These are phyloP conservation scores for Brachyhypopomus gauderio DNA, from an alignment of 2,113 vertebrate species.

Conservation along the genomic window DNA sequence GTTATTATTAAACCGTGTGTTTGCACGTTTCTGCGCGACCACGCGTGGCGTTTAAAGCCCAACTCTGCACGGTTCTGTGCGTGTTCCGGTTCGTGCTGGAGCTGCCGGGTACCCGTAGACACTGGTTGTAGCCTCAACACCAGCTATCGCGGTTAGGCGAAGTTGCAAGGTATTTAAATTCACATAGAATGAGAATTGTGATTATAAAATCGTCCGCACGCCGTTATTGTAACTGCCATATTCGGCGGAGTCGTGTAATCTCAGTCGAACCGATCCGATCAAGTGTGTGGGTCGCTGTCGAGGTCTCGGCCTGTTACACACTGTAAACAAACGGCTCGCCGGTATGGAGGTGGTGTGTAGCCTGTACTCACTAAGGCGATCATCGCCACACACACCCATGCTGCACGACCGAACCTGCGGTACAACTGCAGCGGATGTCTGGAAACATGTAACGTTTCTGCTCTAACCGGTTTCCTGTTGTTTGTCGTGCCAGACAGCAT, in stretches of 20 bases:
- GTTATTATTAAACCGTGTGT: too few species aligned
- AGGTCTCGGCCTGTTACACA: slow-evolving; percentile 15
- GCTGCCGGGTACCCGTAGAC: slow-evolving; percentile 51
- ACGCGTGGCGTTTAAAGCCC: too few species aligned
- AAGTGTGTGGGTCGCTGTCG: background rate
- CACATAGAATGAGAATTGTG: too few species aligned
- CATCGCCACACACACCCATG: too few species aligned
- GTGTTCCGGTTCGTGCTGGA: slow-evolving; percentile 43
- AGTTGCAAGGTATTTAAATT: slow-evolving; percentile 2
- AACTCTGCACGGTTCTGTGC: background rate
- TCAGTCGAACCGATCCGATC: too few species aligned
- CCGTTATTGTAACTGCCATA: too few species aligned
- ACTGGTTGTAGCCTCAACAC: slow-evolving; percentile 14
- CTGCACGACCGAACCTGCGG: too few species aligned
- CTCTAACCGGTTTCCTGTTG: slow-evolving; percentile 35
- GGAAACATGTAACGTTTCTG: background rate
- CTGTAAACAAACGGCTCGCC: slow-evolving; percentile 39
- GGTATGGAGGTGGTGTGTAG: background rate
- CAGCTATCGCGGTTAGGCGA: slow-evolving; percentile 14
- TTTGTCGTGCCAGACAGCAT: slow-evolving; percentile 71
- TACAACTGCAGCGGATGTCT: too few species aligned
- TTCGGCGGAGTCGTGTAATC: too few species aligned
- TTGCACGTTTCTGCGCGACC: too few species aligned
- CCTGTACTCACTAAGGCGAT: background rate
- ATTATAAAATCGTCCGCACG: too few species aligned